A percentile compares a stretch with the other conserved stretches of the same genome.
These are phyloP conservation scores for Tetrao urogallus DNA, from an alignment of 2,113 vertebrate genomes.

Conservation along the genomic window DNA sequence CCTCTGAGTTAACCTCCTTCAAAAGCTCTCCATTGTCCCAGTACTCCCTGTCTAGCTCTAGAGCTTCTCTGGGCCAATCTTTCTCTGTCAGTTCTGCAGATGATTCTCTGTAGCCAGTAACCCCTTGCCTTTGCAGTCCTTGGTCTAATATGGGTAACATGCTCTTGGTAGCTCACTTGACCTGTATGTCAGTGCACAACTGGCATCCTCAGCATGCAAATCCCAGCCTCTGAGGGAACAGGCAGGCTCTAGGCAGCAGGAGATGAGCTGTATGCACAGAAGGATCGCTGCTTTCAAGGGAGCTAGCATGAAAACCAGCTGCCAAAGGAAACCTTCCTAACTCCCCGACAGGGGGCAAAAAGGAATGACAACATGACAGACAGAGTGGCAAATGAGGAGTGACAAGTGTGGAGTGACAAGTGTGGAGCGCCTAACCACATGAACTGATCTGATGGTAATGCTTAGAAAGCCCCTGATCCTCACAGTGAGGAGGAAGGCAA, in stretches of 20 bases:
- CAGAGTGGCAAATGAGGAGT: neutral
- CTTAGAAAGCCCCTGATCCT: neutral
- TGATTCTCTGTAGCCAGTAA: neutral
- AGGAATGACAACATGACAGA: neutral
- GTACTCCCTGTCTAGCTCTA: neutral
- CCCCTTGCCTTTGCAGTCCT: neutral
- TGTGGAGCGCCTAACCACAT: neutral
- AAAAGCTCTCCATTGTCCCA: neutral
- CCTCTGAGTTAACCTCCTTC: neutral
- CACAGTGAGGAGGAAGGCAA: neutral
- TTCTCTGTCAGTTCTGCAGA: neutral
- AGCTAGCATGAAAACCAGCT: neutral
- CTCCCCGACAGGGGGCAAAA: neutral
- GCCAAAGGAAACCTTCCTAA: neutral
- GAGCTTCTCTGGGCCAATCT: neutral
- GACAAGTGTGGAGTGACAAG: neutral
- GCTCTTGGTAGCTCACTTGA: neutral
- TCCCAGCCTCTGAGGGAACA: fast-evolving
- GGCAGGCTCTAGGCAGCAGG: neutral
- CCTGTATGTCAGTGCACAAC: neutral
- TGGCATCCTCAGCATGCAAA: neutral
- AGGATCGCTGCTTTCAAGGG: neutral
- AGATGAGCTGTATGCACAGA: neutral
- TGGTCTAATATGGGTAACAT: neutral
- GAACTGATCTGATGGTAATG: neutral